Conservation (phyloP, 2,113 vertebrate genomes). For the Channa argus region DNA sequence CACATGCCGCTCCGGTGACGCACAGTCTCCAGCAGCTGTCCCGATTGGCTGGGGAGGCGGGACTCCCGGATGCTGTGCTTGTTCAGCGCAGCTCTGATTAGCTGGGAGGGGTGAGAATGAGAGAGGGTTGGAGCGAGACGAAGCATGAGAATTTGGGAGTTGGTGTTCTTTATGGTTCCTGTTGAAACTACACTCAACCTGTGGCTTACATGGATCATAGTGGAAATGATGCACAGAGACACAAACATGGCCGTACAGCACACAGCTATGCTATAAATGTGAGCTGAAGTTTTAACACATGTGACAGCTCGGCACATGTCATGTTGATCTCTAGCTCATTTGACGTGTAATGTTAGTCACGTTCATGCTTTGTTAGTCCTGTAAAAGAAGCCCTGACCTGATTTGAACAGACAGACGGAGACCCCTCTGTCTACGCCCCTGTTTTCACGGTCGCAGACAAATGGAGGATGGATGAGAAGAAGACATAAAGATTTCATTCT, state of each 20-base stretch:
- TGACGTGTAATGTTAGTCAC: neutral
- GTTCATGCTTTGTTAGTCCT: neutral
- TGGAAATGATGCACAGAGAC: neutral
- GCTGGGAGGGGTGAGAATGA: constrained; percentile 32
- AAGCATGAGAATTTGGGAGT: constrained; percentile 56
- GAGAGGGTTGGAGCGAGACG: constrained; percentile 23
- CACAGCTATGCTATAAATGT: neutral
- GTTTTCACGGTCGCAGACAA: constrained; percentile 12
- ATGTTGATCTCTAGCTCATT: constrained; percentile 2
- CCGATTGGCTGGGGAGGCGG: constrained; percentile 72
- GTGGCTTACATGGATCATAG: constrained; percentile 39
- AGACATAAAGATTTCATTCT: constrained; percentile 31
- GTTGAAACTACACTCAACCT: constrained; percentile 68
- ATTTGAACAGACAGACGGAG: neutral
- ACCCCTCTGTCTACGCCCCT: neutral
- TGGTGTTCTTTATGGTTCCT: constrained; percentile 51
- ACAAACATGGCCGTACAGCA: neutral
- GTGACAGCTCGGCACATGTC: neutral
- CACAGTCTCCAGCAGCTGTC: constrained; percentile 37
- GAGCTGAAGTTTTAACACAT: neutral
- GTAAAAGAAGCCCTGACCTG: neutral
- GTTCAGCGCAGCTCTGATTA: constrained; percentile 64
- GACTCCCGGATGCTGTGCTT: constrained; percentile 27
- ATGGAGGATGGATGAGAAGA: constrained; percentile 13
- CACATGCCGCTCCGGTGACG: constrained; percentile 74